Percentiles rank a stretch among this genome's conserved stretches.
Conservation (phyloP, 2,888 invertebrate species). For the Latrodectus elegans region DNA sequence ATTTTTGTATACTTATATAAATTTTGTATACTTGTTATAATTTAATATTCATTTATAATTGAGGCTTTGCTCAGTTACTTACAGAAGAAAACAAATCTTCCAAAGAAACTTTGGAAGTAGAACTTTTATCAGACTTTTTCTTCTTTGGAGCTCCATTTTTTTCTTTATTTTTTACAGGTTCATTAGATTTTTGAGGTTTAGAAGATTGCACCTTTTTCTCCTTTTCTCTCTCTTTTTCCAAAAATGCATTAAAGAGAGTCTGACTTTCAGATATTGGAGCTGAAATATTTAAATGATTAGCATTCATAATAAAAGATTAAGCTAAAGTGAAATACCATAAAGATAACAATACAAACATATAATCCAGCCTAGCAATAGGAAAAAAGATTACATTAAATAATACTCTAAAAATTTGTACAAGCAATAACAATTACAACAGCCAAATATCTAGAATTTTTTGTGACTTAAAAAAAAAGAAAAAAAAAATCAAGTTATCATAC, state of each 20-base stretch:
- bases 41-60: no score
- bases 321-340: not conserved
- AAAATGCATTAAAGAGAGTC: conserved; percentile 59
- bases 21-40: no score
- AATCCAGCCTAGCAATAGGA: no score
- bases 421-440: no score
- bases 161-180: conserved; percentile 31
- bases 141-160: conserved; percentile 47
- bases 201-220: conserved; percentile 30
- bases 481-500: no score
- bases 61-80: not conserved
- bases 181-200: not conserved
- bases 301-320: not conserved
- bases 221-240: conserved; percentile 57
- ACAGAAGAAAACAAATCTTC: conserved; percentile 34
- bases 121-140: conserved; percentile 20
- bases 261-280: conserved; percentile 62
- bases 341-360: no score
- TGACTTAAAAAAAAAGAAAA: no score
- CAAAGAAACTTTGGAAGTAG: conserved; percentile 22
- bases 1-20: no score
- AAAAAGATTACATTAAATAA: no score
- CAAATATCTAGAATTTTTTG: no score
- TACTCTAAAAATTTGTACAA: no score
- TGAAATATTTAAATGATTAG: not conserved